Evolutionary conservation across 2,113 vertebrate genomes (phyloP), one percentile per base, ranked within the genome.

Genomic region (Archocentrus centrarchus): DNA sequence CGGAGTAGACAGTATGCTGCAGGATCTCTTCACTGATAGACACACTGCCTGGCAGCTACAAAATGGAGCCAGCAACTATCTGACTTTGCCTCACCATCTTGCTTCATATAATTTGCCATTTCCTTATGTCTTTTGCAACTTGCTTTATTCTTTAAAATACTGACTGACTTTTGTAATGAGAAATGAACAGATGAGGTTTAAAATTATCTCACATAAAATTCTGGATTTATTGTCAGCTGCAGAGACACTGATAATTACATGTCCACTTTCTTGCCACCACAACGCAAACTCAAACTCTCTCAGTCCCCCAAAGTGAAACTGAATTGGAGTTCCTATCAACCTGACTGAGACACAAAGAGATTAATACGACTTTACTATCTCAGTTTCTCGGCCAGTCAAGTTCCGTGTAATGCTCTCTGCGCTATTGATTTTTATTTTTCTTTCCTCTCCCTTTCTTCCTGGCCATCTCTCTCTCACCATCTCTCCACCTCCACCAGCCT

Each of bases 371-470:
- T 94, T 92, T 93, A 94, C 91, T 91, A 93, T 94, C 93, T 93
- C 91, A 68, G 92, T 87, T 92, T 84, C 89, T 91, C 10, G 88
- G 90, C 92, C 92, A 93, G 86, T 89, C 82, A 77, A 91, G 90
- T 90, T 95, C 88, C 85, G 59, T 79, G 84, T 89, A 88, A 90
- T 80, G 85, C 84, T 91, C 87, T 90, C 78, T 87, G 82, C 14
- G 15, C 73, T 94, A 95, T 95, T 86, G 94, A 95, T 95, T 94
- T 93, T 93, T 93, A 90, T 90, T 95, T 95, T 95, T 94, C 92
- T 88, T 81, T 82, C 86, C 83, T 83, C 75, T 92, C 80, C 80
- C 84, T 92, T 90, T 91, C 81, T 86, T 89, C 80, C 83, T 85
- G 81, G 80, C 58, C 32, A 47, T 84, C 91, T 83, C 79, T 82